Evolutionary conservation across 2,888 invertebrate species (phyloP), one percentile per base, ranked within the genome.

Genomic region (Cremastinae sp.): DNA sequence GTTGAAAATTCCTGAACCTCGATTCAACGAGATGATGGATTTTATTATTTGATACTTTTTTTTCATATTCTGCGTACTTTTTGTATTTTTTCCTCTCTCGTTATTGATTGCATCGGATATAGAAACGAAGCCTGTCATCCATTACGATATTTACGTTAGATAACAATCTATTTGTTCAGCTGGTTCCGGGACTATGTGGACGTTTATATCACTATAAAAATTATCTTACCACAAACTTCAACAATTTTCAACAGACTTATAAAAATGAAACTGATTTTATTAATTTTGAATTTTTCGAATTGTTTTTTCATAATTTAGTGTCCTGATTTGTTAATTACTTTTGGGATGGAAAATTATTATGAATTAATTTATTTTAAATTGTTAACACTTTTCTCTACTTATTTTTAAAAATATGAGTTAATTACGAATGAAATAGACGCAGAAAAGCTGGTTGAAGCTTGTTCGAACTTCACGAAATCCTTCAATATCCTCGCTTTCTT

Each of bases 141-240:
- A 72, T 72, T 68, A 58, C 72, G 68, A 75, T 72, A 76, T 76
- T 76, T 76, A 64, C 72, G 28, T 64, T 68, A 73, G 75, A 76
- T 72, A 72, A 69, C 64, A 72, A 72, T 69, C 64, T 73, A 72
- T 76, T 72, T 76, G 64, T 69, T 59, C 75, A 76, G 75, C 58
- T 69, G 75, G 68, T 58, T 16, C 37, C 18, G 61, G 39, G 51
- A 49, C 20, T 35, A 49, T 49, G 53, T 59, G 41, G 4, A 59
- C 66, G 49, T 58, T 43, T 56, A 39, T 0, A 51, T 14, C 39
- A 49, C 41, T 59, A 10, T 35, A 8, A 12, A 59, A 47, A 43
- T 47, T 20, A 22, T 49, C 69, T 59, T 16, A 10, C 37, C 18
- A 53, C 28, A 49, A 35, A 22, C 39, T 10, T 12, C 9, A 37